Base-by-base conservation (phyloP, 2,888 invertebrate genomes). In the Cotesia congregata region DNA sequence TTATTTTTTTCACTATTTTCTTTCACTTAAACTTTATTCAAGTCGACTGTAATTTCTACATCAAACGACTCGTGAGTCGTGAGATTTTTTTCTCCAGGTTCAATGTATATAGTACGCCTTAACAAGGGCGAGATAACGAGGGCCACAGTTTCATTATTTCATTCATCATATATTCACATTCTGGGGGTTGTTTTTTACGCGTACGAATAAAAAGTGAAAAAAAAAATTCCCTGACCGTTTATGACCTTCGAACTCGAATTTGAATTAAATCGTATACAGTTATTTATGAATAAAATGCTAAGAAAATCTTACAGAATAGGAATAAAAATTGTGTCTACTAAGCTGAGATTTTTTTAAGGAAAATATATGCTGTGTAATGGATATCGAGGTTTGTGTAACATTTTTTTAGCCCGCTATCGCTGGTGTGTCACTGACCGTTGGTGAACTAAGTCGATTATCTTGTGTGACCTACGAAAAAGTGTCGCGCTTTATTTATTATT, bases 1-100 rank as follows among this genome's bases (percentile, higher is more conserved):
- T 65, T 50, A 20, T 61, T 38, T 64, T 50, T 70, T 76, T 30
- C 61, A 62, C 59, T 76, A 73, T 70, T 69, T 20, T 64, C 30
- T 72, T 40, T 62, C 17, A 20, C 39, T 15, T 20, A 15, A 59
- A 15, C 30, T 71, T 61, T 39, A 50, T 50, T 50, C 50, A 50
- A 50, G 50, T 50, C 50, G 9, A 50, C 12, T 50, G 50, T 50
- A 50, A 50, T 50, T 50, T 50, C 12, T 12, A 50, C 50, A 50
- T 50, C 50, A 50, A 50, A 50, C 50, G 17, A 6, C n/a, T 60
- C 70, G 60, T 59, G 69, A 69, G 59, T 41, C 70, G 70, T 70
- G 70, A 70, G 70, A 70, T 70, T 70, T 59, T 70, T 50, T 50
- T 50, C 7, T 6, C 12, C 12, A 12, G 50, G 12, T n/a, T 39